A percentile compares a stretch with the other conserved stretches of the same genome.
These are phyloP conservation scores for Barypeithes pellucidus DNA, from an alignment of 2,888 invertebrate species.

Conservation along the genomic window DNA sequence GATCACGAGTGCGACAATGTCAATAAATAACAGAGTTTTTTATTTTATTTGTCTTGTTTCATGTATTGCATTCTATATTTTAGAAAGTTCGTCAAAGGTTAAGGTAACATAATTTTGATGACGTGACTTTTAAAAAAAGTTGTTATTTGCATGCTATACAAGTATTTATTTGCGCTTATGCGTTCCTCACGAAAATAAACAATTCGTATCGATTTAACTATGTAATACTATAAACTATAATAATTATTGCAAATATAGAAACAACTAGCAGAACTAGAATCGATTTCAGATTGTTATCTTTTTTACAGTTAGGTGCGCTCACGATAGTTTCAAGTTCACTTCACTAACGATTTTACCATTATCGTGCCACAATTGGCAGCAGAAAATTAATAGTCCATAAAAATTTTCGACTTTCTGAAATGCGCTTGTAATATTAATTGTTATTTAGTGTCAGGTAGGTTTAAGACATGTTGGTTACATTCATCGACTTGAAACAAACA, in stretches of 20 bases:
- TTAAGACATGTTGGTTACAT: too few species aligned
- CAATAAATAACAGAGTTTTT: too few species aligned
- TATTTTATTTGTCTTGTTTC: too few species aligned
- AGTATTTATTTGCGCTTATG: background rate
- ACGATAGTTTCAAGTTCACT: conserved; percentile 6
- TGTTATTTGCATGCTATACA: background rate
- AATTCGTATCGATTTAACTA: background rate
- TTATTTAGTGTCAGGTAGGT: too few species aligned
- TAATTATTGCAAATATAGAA: background rate
- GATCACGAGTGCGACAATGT: too few species aligned
- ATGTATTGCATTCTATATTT: too few species aligned
- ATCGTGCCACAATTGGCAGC: too few species aligned
- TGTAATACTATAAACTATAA: background rate
- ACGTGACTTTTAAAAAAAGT: background rate
- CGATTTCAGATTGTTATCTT: conserved; percentile 2
- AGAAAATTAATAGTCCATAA: too few species aligned
- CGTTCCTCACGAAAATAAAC: background rate
- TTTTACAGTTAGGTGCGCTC: background rate
- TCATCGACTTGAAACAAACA: too few species aligned
- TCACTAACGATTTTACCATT: conserved; percentile 1
- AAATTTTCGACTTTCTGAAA: too few species aligned
- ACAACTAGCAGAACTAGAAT: background rate
- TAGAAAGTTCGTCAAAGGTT: too few species aligned
- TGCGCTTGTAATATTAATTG: too few species aligned
- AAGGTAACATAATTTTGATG: background rate